Evolutionary conservation across 2,888 invertebrate genomes (phyloP).

Genomic region (Euproctis similis): DNA sequence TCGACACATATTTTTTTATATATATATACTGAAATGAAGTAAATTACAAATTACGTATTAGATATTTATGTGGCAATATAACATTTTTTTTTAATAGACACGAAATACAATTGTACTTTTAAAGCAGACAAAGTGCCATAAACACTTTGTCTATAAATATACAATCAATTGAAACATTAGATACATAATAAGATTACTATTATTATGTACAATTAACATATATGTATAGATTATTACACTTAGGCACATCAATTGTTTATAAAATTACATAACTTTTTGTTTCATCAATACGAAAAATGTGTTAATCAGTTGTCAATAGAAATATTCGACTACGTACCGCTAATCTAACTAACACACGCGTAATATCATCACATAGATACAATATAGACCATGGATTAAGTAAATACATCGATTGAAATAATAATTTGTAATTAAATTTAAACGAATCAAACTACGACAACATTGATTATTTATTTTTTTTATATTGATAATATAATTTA

Average conservation of each 20-base stretch:
- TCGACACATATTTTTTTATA: too few species aligned
- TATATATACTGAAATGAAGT: too few species aligned
- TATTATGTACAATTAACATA: conserved; percentile 59
- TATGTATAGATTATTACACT: conserved; percentile 72
- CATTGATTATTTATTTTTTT: conserved; percentile 51
- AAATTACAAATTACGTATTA: too few species aligned
- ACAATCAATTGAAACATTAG: conserved; percentile 42
- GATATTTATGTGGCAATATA: too few species aligned
- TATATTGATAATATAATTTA: too few species aligned
- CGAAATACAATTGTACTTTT: conserved; percentile 24
- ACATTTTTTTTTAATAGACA: too few species aligned
- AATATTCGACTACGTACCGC: conserved; percentile 59
- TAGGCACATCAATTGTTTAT: conserved; percentile 78
- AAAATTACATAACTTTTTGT: conserved; percentile 69
- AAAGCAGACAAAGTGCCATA: conserved; percentile 15
- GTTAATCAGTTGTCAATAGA: conserved; percentile 50
- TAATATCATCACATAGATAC: conserved; percentile 33
- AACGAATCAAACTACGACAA: conserved; percentile 43
- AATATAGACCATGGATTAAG: conserved; percentile 20
- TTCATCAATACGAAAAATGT: conserved; percentile 68
- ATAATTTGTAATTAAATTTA: conserved; percentile 18
- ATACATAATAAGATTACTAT: conserved; percentile 40
- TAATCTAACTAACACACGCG: conserved; percentile 55
- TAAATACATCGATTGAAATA: conserved; percentile 2
- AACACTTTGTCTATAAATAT: too few species aligned